Base-by-base conservation (phyloP, 1,140 invertebrate genomes). In the Laodelphax striatellus region DNA sequence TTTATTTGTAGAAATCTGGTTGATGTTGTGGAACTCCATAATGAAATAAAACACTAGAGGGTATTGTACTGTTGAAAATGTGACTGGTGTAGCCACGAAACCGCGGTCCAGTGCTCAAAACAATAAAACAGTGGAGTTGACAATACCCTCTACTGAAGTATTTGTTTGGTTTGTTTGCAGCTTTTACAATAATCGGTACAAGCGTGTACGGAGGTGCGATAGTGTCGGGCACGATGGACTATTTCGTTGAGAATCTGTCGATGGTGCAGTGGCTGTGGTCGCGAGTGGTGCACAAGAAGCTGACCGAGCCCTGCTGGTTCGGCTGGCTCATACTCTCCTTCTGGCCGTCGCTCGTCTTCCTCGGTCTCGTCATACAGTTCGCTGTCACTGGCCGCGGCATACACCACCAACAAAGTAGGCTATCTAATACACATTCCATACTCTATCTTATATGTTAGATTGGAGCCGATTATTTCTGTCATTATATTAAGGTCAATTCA, bases 121-220 rank as follows among this genome's bases (percentile, higher is more conserved):
- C n/a, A n/a, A n/a, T n/a, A n/a, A n/a, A n/a, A n/a, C n/a, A n/a
- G n/a, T n/a, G n/a, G n/a, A n/a, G n/a, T n/a, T n/a, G n/a, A n/a
- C n/a, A n/a, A n/a, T n/a, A n/a, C n/a, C n/a, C n/a, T n/a, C n/a
- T n/a, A n/a, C n/a, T n/a, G n/a, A n/a, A n/a, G n/a, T 52, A 59
- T 52, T 16, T 31, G 28, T n/a, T n/a, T 46, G 24, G 54, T 64
- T 71, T 65, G 59, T 57, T 80, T 72, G 44, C 78, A 86, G 79
- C 78, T 60, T 69, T 86, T 41, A 89, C 86, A 28, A 85, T 89
- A 66, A 71, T 88, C 46, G 85, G 86, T n/a, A 88, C 86, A 9
- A 82, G 81, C 65, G 76, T 89, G 13, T 87, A 88, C 63, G 88
- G 88, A 24, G 85, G 84, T 34, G 85, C 86, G 9, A 78, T 88